Percentiles rank a stretch among this genome's conserved stretches.
phyloP scores from a whole-genome alignment of 1,140 invertebrate species.

The Brachionus calyciflorus region DNA sequence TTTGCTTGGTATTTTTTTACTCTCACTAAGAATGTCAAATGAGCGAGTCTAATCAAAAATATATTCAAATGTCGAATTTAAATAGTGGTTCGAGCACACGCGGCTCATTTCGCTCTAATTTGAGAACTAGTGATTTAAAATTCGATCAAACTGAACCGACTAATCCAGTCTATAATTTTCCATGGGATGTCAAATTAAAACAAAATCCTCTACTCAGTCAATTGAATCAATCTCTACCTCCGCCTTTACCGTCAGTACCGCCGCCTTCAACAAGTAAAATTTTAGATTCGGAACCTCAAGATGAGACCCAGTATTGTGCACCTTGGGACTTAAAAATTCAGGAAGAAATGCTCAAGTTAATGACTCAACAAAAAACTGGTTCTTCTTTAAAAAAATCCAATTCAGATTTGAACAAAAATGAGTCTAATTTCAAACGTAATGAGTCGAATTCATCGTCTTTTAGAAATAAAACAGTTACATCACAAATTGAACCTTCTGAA shows the following conservation, averaged over 20 bases:
- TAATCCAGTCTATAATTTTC: not conserved
- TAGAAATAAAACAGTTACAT: not conserved
- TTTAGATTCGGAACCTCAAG: not conserved
- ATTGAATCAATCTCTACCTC: not conserved
- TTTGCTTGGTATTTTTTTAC: not conserved
- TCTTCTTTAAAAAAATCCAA: too few relatives aligned
- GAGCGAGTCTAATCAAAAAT: constrained; percentile 12
- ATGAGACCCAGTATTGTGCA: constrained; percentile 45
- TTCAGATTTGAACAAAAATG: not conserved
- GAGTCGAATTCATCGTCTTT: not conserved
- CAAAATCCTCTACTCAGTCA: not conserved
- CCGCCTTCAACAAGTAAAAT: not conserved
- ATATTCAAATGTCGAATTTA: constrained; percentile 42
- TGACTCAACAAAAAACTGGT: constrained; percentile 25
- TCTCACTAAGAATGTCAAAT: not conserved
- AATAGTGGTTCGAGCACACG: constrained; percentile 4
- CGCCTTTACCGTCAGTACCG: not conserved
- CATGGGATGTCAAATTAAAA: constrained; percentile 32
- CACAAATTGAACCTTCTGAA: not conserved
- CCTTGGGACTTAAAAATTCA: constrained; percentile 43
- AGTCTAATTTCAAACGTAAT: not conserved
- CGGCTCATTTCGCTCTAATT: not conserved
- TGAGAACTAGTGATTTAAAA: not conserved
- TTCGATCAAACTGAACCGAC: not conserved
- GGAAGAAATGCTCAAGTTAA: constrained; percentile 29